Evolutionary conservation across 2,888 invertebrate species (phyloP), one percentile per base, ranked within the genome.

Genomic region (Anoncus sp.): DNA sequence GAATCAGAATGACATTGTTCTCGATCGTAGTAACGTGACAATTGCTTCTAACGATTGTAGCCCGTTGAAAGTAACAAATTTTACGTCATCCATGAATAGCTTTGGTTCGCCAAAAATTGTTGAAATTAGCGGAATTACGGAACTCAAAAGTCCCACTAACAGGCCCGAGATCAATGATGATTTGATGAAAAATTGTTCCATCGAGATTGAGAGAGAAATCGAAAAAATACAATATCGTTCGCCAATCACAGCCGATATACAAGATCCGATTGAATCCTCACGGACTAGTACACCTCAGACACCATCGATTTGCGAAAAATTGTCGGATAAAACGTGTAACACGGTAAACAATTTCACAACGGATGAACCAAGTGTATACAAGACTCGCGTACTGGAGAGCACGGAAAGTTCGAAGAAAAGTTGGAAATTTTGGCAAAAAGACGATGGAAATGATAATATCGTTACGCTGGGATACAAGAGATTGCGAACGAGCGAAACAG

Each of bases 341-440:
- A 47, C 7, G 3, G 31, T 35, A 0, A 74, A 66, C 10, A 65
- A 43, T 31, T 18, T n/a, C 10, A 27, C 60, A 24, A 10, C 14
- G 2, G 49, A 31, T 6, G 70, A 74, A 16, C 27, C 55, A 40
- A 45, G 31, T 47, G 10, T 67, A 16, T 43, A 62, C n/a, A 63
- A 38, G 63, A 45, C 51, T 35, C 67, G 55, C 20, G 67, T 62
- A 31, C 2, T 71, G 0, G 65, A 73, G 75, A 75, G 55, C 53
- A 22, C 45, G 45, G 75, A 70, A 35, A 66, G 51, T 43, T 75
- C 60, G 55, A 81, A 69, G 71, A 79, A 60, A 59, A 75, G 62
- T 18, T 87, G 86, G 86, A 86, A 84, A 73, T 86, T 88, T 73
- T 87, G 86, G 87, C 83, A 77, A 40, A 81, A 79, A 53, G 20